Evolutionary conservation across 1,140 invertebrate species (phyloP).

Genomic region (Philotrypesis tridentata): DNA sequence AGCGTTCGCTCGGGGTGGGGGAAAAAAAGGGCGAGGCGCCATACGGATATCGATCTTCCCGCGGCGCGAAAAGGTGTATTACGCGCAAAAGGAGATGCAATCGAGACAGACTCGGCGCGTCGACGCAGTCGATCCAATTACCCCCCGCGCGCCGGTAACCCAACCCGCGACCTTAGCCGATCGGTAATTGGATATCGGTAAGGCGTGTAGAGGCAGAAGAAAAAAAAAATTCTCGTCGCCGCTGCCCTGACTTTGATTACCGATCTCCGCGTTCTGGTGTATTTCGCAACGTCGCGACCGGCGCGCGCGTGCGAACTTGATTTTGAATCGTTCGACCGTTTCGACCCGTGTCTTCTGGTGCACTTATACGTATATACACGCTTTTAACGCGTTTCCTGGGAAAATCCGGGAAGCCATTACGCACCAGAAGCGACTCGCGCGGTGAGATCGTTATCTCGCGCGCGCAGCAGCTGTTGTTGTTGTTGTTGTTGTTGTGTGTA

Average conservation of each 20-base stretch:
- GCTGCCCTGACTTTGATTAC: neutral
- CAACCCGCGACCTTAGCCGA: slow-evolving; percentile 22
- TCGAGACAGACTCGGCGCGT: slow-evolving; percentile 24
- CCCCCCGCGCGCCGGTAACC: slow-evolving; percentile 13
- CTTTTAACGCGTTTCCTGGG: no score
- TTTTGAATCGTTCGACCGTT: no score
- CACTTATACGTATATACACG: no score
- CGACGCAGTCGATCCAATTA: slow-evolving; percentile 42
- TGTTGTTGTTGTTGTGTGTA: no score
- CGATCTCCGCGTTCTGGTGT: neutral
- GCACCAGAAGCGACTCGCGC: no score
- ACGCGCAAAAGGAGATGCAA: slow-evolving; percentile 31
- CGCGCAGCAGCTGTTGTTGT: no score
- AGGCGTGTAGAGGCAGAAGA: no score
- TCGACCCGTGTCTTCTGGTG: no score
- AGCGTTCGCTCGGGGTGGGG: no score
- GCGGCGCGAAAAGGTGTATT: neutral
- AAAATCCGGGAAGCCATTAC: no score
- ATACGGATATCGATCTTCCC: slow-evolving; percentile 46
- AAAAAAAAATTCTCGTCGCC: neutral
- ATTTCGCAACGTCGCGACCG: neutral
- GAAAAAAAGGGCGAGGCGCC: slow-evolving; percentile 13
- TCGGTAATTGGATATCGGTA: slow-evolving; percentile 27
- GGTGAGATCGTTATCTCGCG: neutral
- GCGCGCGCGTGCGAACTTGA: no score